Evolutionary conservation across 1,140 invertebrate genomes (phyloP), one percentile per base, ranked within the genome.

Genomic region (Heliconius congener): DNA sequence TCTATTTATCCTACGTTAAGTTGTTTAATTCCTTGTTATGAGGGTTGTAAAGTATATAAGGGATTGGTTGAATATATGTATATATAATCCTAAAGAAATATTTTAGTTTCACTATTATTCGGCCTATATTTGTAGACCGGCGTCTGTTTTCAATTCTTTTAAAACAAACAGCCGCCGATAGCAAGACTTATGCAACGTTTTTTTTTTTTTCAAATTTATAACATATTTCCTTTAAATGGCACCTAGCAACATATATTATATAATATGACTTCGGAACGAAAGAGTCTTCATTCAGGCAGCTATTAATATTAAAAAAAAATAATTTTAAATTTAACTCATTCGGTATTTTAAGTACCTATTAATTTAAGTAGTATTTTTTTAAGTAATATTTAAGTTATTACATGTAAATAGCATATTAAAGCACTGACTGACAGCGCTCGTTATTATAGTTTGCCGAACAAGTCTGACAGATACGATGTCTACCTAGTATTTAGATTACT

Each of bases 11-110:
- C 80, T 88, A 84, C 78, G 77, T 88, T 91, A 88, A 91, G 84
- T 91, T 89, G 88, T 76, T 82, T 83, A 89, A 92, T 92, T 91
- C 87, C 89, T 91, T 90, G 86, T 88, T 87, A 86, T 89, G 91
- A 90, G 88, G 90, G 88, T 93, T 93, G 88, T 93, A 93, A 90
- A 90, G 81, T 91, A 86, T 84, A 87, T 89, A 88, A 87, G 85
- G 88, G 84, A 87, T 86, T 80, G 87, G 82, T 91, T 66, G 87
- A 86, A 82, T 87, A 90, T 87, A 82, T 92, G 88, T 89, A 90
- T 84, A 91, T 88, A 92, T 87, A 89, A 87, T 86, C 46, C 79
- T 77, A 78, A 78, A 77, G 57, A 77, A 74, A 74, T 74, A 74
- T 74, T 79, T 81, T 66, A 71, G 76, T 81, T 92, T 89, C 88